Evolutionary conservation across 1,140 invertebrate species (phyloP).

Genomic region (Hycleus cichorii): DNA sequence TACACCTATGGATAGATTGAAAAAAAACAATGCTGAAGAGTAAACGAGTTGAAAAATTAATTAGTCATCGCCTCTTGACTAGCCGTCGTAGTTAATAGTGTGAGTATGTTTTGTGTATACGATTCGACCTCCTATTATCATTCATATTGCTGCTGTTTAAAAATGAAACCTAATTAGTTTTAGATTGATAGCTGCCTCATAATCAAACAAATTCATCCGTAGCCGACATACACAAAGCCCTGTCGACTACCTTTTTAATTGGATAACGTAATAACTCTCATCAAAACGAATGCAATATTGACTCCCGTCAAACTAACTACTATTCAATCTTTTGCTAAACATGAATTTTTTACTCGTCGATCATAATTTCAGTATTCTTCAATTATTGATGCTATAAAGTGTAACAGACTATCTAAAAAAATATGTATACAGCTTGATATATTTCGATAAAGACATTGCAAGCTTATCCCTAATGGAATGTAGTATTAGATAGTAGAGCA

Average conservation of each 20-base stretch:
- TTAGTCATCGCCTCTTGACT: conserved; percentile 14
- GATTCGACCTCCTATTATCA: too few relatives aligned
- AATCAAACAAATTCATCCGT: conserved; percentile 24
- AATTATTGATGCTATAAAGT: too few relatives aligned
- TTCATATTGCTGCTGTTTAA: conserved; percentile 16
- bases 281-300: conserved; percentile 10
- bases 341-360: too few relatives aligned
- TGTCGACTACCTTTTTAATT: conserved; percentile 23
- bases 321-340: not conserved
- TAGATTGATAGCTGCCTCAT: conserved; percentile 26
- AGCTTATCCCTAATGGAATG: conserved; percentile 35
- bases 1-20: too few relatives aligned
- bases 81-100: not conserved
- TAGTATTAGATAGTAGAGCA: conserved; percentile 21
- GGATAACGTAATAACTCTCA: conserved; percentile 15
- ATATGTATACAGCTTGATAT: conserved; percentile 10
- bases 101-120: not conserved
- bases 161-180: conserved; percentile 29
- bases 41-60: conserved; percentile 25
- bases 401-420: not conserved
- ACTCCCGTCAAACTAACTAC: not conserved
- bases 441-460: conserved; percentile 34
- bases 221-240: conserved; percentile 15
- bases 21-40: not conserved
- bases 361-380: too few relatives aligned